Base-by-base conservation (phyloP, 2,888 invertebrate genomes). In the Hirtodrosophila histrioides region DNA sequence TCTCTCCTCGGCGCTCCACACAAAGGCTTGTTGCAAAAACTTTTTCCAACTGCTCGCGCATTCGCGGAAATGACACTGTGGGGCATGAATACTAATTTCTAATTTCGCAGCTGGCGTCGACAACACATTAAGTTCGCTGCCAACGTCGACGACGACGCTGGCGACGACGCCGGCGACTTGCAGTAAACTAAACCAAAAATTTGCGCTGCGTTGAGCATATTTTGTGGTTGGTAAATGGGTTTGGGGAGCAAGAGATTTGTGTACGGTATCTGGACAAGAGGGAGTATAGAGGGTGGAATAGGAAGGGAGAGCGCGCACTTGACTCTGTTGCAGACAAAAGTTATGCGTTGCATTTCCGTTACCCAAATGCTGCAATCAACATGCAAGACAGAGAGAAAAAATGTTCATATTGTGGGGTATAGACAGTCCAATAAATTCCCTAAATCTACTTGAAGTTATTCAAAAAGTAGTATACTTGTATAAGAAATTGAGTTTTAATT, bases 51-150 rank as follows among this genome's bases (percentile, higher is more conserved):
- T 75, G 50, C 66, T 65, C 80, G 81, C 85, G 82, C 76, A 77
- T 76, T 75, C 80, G 85, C 77, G 88, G 87, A 87, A 90, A 90
- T 89, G 90, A 85, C 89, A 89, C 89, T 90, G 86, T 84, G 73
- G 89, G 89, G 88, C 89, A 88, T 89, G 90, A 90, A 89, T 89
- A 90, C 89, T 89, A 90, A 90, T 90, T 90, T 86, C 84, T 89
- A 89, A 90, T 90, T 89, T 88, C 51, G 79, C 77, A 76, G 83
- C 88, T 85, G 85, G 69, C 57, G 77, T 61, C 71, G 57, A 74
- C 81, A 82, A 83, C 80, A 79, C 86, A 86, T 86, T 86, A 81
- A 83, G 80, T 72, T 85, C 63, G 61, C 40, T 36, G 61, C 40
- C 66, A 44, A 17, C 51, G 39, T 45, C 53, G 37, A 43, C 57